Evolutionary conservation across 2,888 invertebrate species (phyloP).

Genomic region (Polydrusus pterygomalis): DNA sequence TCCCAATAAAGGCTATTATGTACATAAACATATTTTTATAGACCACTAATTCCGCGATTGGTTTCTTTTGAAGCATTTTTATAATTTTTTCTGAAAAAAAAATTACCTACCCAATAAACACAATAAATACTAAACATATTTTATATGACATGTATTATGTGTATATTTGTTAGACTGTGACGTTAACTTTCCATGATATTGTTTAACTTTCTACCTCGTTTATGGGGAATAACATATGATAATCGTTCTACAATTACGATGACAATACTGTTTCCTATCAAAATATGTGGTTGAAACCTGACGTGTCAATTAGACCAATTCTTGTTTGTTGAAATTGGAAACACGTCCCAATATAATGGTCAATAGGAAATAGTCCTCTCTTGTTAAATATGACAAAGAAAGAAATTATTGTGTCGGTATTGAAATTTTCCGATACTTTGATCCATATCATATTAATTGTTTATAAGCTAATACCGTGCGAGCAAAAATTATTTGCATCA

Average conservation of each 20-base stretch:
- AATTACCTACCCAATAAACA: too few species aligned
- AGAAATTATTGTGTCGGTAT: constrained; percentile 9
- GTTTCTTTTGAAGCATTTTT: too few species aligned
- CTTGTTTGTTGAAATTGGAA: constrained; percentile 21
- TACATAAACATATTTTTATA: too few species aligned
- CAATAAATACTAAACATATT: too few species aligned
- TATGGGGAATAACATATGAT: constrained; percentile 12
- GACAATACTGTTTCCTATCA: constrained; percentile 20
- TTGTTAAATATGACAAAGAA: constrained; percentile 20
- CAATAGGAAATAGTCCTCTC: constrained; percentile 13
- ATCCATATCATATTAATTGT: background rate
- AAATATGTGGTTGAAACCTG: constrained; percentile 28
- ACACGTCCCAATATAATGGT: constrained; percentile 33
- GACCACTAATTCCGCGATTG: too few species aligned
- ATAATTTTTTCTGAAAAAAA: too few species aligned
- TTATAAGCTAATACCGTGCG: background rate
- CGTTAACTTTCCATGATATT: too few species aligned
- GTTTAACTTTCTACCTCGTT: background rate
- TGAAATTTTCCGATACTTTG: background rate
- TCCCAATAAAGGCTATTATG: too few species aligned
- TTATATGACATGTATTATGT: too few species aligned
- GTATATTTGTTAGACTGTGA: too few species aligned
- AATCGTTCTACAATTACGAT: constrained; percentile 22
- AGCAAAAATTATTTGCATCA: too few species aligned
- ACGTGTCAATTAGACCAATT: constrained; percentile 28